Conservation (phyloP, 1,140 invertebrate genomes). For the Agrilus planipennis region DNA sequence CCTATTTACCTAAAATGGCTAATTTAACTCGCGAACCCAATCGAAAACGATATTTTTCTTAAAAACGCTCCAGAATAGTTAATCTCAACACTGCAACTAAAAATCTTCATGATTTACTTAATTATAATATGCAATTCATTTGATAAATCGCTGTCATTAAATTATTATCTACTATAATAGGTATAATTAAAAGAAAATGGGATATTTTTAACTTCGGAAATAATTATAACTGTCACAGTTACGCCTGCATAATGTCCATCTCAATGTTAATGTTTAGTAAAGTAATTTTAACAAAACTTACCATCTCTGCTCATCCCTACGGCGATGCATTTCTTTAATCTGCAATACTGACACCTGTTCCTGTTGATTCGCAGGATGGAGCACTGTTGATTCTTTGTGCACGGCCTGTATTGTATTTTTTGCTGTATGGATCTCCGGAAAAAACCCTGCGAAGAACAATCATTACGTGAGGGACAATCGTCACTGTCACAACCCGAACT, state of each 20-base stretch:
- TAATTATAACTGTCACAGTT: too few relatives aligned
- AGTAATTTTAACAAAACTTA: constrained; percentile 38
- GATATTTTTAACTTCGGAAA: too few relatives aligned
- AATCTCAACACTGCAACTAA: too few relatives aligned
- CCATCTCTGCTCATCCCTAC: constrained; percentile 98
- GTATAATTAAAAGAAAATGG: too few relatives aligned
- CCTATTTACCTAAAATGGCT: constrained; percentile 7
- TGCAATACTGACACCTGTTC: constrained; percentile 94
- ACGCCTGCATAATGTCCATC: too few relatives aligned
- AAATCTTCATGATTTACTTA: too few relatives aligned
- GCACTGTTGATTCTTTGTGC: constrained; percentile 96
- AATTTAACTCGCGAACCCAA: too few relatives aligned
- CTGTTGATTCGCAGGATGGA: constrained; percentile 92
- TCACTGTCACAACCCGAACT: constrained; percentile 50
- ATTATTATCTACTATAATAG: too few relatives aligned
- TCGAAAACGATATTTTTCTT: too few relatives aligned
- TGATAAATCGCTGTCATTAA: too few relatives aligned
- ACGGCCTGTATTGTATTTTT: constrained; percentile 95
- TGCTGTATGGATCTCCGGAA: constrained; percentile 89
- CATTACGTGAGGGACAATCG: constrained; percentile 34
- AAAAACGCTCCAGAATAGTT: too few relatives aligned
- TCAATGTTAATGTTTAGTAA: neutral
- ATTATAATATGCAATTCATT: too few relatives aligned
- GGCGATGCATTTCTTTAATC: constrained; percentile 95
- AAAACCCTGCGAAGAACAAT: constrained; percentile 64